Evolutionary conservation across 2,888 invertebrate species (phyloP), one percentile per base, ranked within the genome.

Genomic region (Beris chalybata): DNA sequence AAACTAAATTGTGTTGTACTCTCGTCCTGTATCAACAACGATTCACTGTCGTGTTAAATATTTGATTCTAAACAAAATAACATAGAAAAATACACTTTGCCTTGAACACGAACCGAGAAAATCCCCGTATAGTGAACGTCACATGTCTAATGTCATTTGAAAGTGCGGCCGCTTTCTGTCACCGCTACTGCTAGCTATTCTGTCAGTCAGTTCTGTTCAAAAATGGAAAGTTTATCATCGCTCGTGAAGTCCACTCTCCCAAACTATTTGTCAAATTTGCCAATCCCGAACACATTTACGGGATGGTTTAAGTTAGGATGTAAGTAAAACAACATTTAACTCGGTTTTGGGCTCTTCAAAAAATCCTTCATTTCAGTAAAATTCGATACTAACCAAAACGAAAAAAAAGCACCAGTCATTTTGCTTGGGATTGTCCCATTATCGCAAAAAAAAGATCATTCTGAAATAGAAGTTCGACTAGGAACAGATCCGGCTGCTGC

Each of bases 241-340:
- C 81, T 93, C 74, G 87, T 95, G 4, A 92, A 91, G 82, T 87
- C 87, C 70, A 86, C 89, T 52, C 80, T 95, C 72, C 94, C 95
- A 5, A 89, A 92, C 81, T 95, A 95, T 83, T 84, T 95, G 74
- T 84, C 91, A 65, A 86, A 85, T 77, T 83, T 95, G 71, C 95
- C 95, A 22, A 88, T 95, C 78, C 95, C 95, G 7, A 88, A 92
- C 76, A 85, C 89, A 12, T 80, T 94, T 72, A 88, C 90, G 70
- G 95, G 95, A 77, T 92, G 93, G 90, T 93, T 94, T 80, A 87
- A 85, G 74, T 84, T 95, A 71, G 89, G 93, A 82, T 85, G 95
- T 94, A 84, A 84, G 85, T 82, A 56, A 9, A 29, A 30, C n/a
- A 15, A 29, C 1, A 2, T 15, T 53, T 53, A 22, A 7, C 15